Percentiles rank a stretch among this genome's conserved stretches.
Evolutionary conservation across 2,113 vertebrate species (phyloP).

Genomic region (Dipodomys stephensi): DNA sequence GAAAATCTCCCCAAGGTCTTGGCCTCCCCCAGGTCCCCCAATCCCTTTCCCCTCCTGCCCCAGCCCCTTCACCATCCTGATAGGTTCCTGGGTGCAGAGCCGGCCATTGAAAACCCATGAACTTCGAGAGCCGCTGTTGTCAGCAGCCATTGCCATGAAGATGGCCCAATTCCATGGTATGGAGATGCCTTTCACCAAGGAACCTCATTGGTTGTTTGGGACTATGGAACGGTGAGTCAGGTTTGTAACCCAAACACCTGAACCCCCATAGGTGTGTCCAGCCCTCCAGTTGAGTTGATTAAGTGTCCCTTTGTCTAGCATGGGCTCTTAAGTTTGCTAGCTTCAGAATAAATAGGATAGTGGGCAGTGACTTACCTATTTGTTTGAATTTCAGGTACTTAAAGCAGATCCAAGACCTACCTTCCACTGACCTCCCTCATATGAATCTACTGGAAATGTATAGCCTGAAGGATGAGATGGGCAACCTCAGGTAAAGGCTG

Average conservation of each 20-base stretch:
- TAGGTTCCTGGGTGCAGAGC: constrained; percentile 87
- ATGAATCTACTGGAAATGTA: constrained; percentile 90
- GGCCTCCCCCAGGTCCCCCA: background rate
- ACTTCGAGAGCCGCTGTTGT: constrained; percentile 89
- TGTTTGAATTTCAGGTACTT: constrained; percentile 89
- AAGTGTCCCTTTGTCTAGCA: background rate
- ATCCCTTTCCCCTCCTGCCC: constrained; percentile 60
- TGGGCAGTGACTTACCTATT: background rate
- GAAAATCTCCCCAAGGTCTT: constrained; percentile 54
- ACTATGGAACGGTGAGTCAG: constrained; percentile 92
- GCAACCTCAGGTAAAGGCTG: constrained; percentile 88
- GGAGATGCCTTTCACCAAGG: constrained; percentile 98
- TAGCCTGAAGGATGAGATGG: constrained; percentile 91
- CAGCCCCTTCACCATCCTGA: constrained; percentile 76
- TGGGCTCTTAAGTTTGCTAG: background rate
- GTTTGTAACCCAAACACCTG: background rate
- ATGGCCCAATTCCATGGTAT: constrained; percentile 95
- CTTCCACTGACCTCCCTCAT: constrained; percentile 88
- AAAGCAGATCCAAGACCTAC: constrained; percentile 91
- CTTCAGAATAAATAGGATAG: background rate
- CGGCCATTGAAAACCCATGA: constrained; percentile 90
- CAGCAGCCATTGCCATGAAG: constrained; percentile 92
- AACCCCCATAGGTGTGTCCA: background rate
- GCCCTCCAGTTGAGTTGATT: background rate
- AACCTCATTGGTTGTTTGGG: constrained; percentile 95